Percentiles rank a stretch among this genome's conserved stretches.
Conservation (phyloP, 1,140 invertebrate genomes). For the Agrilus planipennis region DNA sequence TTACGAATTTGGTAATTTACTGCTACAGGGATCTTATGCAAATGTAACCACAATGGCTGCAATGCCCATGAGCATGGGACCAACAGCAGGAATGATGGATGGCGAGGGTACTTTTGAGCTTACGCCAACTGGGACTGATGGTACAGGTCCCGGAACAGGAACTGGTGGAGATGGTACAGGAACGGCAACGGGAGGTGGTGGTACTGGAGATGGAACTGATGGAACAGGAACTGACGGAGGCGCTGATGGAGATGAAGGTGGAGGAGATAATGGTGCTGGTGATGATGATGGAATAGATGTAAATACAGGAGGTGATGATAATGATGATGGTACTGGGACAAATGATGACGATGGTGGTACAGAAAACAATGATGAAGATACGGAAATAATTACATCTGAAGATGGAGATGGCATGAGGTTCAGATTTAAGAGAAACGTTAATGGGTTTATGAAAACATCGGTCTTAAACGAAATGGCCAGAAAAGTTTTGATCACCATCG, state of each 20-base stretch:
- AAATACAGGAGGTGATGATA: conserved; percentile 7
- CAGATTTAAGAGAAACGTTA: no score
- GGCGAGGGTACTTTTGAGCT: neutral
- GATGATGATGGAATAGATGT: conserved; percentile 7
- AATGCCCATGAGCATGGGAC: conserved; percentile 21
- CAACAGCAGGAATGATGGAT: conserved; percentile 1
- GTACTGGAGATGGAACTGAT: conserved; percentile 4
- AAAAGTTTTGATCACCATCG: conserved; percentile 39
- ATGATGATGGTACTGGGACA: conserved; percentile 8
- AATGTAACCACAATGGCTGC: conserved; percentile 16
- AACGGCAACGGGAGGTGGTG: conserved; percentile 3
- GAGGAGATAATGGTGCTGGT: conserved; percentile 5
- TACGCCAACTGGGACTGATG: neutral
- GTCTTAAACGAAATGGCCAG: conserved; percentile 42
- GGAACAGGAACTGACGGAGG: conserved; percentile 3
- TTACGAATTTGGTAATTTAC: no score
- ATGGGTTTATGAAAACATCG: neutral
- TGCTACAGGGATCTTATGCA: no score
- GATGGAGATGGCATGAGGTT: conserved; percentile 8
- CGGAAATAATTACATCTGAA: conserved; percentile 3
- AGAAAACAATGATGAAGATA: conserved; percentile 6
- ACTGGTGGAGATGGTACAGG: neutral
- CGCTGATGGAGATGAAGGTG: neutral
- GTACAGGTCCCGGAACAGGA: neutral
- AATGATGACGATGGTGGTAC: conserved; percentile 7